Evolutionary conservation across 2,113 vertebrate species (phyloP), one percentile per base, ranked within the genome.

Genomic region (Gnathonemus longibarbis): DNA sequence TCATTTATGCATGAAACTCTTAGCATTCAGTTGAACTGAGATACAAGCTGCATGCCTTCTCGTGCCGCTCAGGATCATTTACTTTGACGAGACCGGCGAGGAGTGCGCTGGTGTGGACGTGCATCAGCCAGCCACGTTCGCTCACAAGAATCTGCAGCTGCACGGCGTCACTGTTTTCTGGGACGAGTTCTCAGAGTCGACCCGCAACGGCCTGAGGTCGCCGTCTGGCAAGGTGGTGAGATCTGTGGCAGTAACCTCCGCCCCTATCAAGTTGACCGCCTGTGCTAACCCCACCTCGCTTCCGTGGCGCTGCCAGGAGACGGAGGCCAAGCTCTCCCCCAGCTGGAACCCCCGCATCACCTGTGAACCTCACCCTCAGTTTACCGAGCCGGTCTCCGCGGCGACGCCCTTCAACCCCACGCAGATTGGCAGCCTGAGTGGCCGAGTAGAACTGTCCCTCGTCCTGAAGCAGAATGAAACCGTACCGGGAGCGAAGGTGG

Each of bases 281-380:
- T 6, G 27, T 52, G 27, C 50, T 58, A 10, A 46, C 24, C 31
- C 53, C 42, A 10, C 21, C 50, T 66, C 8, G 53, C 70, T 0
- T 89, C 1, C 91, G 19, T 92, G 93, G 93, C 15, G 91, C 2
- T 89, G 92, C 88, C 91, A 99, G 98, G 97, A 98, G 94, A 97
- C 95, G 21, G 98, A 99, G 95, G 97, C 97, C 93, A 99, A 99
- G 93, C 96, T 99, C 56, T 99, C 98, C 66, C 98, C 98, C 13
- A 99, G 98, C 94, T 99, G 98, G 98, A 99, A 98, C 94, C 98
- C 98, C 89, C 98, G 97, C 97, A 99, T 99, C 85, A 96, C 97
- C 86, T 98, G 97, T 91, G 98, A 99, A 91, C 98, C 98, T 62
- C 98, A 99, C 93, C 98, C 98, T 0, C 98, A 99, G 85, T 96